Conservation (phyloP, 53 echinoderm and acorn worm genomes). For the Echinometra lucunter region DNA sequence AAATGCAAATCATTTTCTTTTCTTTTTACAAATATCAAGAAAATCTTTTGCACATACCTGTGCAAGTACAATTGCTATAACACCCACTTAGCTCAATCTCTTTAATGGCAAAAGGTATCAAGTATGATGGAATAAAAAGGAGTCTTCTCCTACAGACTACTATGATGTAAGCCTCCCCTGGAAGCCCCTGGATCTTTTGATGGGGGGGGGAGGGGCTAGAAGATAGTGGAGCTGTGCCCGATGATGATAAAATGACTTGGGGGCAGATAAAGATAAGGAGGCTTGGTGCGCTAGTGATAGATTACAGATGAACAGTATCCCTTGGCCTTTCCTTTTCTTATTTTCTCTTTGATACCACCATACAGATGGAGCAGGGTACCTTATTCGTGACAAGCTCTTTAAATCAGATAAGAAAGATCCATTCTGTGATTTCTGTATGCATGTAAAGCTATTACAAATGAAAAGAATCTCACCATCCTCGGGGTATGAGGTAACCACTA, state of each 20-base stretch:
- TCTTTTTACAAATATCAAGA: too few relatives aligned
- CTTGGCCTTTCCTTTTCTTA: slow-evolving; percentile 35
- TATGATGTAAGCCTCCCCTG: not conserved
- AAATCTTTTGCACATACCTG: too few relatives aligned
- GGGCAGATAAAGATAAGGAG: slow-evolving; percentile 50
- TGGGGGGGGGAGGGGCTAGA: not conserved
- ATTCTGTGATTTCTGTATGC: slow-evolving; percentile 17
- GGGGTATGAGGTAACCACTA: not conserved
- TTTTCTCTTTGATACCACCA: slow-evolving; percentile 47
- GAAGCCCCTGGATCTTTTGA: not conserved
- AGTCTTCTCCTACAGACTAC: not conserved
- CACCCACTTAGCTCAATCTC: too few relatives aligned
- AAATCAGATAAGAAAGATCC: slow-evolving; percentile 39
- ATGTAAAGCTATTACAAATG: slow-evolving; percentile 16
- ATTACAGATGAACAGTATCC: slow-evolving; percentile 56
- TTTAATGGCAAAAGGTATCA: too few relatives aligned
- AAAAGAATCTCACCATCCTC: not conserved
- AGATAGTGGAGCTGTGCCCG: slow-evolving; percentile 28
- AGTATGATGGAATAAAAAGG: not conserved
- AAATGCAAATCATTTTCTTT: too few relatives aligned
- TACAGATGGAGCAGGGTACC: slow-evolving; percentile 10
- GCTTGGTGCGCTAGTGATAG: slow-evolving; percentile 34
- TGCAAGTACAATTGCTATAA: too few relatives aligned
- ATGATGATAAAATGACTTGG: slow-evolving; percentile 50
- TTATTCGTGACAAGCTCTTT: not conserved